Conservation (phyloP, 37 sponge, comb jelly and placozoan genomes). For the Hexactinellida sp. region DNA sequence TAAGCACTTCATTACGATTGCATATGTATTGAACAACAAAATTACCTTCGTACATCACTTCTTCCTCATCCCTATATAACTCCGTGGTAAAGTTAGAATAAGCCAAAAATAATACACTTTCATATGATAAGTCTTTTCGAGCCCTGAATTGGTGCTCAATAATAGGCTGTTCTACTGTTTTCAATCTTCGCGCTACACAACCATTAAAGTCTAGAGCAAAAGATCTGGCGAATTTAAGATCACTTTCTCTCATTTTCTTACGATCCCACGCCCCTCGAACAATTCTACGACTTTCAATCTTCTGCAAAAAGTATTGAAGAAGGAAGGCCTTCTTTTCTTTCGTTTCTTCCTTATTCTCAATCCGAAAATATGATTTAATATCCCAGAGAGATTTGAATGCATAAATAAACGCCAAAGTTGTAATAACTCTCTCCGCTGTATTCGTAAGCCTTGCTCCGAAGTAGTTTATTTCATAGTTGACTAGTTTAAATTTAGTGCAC, state of each 20-base stretch:
- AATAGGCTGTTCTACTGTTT: not conserved
- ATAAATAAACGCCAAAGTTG: not conserved
- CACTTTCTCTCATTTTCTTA: not conserved
- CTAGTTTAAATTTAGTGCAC: not conserved
- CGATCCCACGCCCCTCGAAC: not conserved
- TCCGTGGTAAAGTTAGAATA: not conserved
- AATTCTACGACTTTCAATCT: not conserved
- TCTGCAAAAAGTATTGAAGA: not conserved
- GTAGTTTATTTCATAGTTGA: not conserved
- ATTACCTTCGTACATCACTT: not conserved
- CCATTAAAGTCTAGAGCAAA: not conserved
- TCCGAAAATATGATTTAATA: not conserved
- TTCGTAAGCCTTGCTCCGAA: not conserved
- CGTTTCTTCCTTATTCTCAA: not conserved
- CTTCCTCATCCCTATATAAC: not conserved
- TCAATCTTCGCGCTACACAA: not conserved
- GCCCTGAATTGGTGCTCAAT: not conserved
- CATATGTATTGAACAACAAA: not conserved
- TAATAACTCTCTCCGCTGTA: not conserved
- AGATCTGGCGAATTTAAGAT: not conserved
- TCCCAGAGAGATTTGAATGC: slow-evolving; percentile 12
- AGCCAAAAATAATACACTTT: not conserved
- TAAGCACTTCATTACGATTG: not conserved
- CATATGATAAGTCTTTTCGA: not conserved
- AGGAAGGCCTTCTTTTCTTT: not conserved